Conservation (phyloP, 2,113 vertebrate species). For the Talpa occidentalis region DNA sequence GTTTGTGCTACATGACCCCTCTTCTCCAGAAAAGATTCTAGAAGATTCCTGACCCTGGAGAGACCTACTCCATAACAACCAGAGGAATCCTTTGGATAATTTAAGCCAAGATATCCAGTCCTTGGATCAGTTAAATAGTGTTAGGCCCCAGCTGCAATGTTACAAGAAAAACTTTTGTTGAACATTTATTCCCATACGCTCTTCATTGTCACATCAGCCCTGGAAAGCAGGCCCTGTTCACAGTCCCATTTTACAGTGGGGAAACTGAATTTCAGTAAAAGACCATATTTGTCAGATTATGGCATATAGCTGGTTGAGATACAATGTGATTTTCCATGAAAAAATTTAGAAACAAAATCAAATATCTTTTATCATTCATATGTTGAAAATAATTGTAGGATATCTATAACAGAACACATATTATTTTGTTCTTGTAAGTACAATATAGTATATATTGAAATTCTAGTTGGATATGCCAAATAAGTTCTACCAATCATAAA, state of each 20-base stretch:
- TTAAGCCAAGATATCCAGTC: not conserved
- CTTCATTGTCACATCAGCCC: not conserved
- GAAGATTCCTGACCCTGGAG: not conserved
- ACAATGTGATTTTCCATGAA: not conserved
- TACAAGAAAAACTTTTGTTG: not conserved
- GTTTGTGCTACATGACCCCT: not conserved
- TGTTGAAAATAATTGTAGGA: not conserved
- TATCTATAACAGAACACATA: not conserved
- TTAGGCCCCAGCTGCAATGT: not conserved
- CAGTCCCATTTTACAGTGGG: not conserved
- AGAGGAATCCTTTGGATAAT: not conserved
- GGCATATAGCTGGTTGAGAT: not conserved
- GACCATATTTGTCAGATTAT: no score
- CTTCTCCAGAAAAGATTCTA: not conserved
- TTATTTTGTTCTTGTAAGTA: not conserved
- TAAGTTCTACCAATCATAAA: not conserved
- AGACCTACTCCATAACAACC: not conserved
- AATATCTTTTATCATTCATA: not conserved
- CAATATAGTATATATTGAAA: not conserved
- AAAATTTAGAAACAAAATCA: not conserved
- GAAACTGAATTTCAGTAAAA: not conserved
- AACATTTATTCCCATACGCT: no score
- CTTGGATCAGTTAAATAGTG: not conserved
- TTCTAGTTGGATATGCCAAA: not conserved
- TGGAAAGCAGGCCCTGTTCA: not conserved